These are phyloP conservation scores for Corticium candelabrum DNA, from an alignment of 37 sponge, comb jelly and placozoan species.

Conservation along the genomic window DNA sequence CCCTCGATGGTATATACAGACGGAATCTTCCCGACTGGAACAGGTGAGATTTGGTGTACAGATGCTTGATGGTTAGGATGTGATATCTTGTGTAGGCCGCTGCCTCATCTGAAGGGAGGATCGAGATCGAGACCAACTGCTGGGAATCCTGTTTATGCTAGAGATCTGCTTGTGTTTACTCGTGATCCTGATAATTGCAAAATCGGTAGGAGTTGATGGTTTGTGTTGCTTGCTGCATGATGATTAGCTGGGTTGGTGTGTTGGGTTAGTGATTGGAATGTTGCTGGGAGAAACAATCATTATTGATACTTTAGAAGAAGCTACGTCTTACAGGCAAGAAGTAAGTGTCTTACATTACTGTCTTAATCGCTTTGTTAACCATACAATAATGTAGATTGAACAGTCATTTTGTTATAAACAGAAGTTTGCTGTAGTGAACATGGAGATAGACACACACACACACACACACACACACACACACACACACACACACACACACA, in stretches of 20 bases:
- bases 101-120: neutral
- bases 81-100: neutral
- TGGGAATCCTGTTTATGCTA: slow-evolving; percentile 1
- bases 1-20: neutral
- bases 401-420: no score
- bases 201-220: no score
- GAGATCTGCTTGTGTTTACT: neutral
- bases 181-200: neutral
- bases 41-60: neutral
- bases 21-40: neutral
- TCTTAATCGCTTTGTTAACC: no score
- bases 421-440: slow-evolving; percentile 26
- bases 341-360: no score
- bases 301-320: neutral
- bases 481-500: neutral
- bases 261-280: neutral
- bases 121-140: neutral
- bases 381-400: no score
- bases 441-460: neutral
- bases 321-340: neutral
- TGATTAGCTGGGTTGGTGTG: neutral
- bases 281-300: neutral
- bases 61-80: no score
- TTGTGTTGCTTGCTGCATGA: neutral
- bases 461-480: neutral